Evolutionary conservation across 2,888 invertebrate species (phyloP), one percentile per base, ranked within the genome.

Genomic region (Drosophila kanekoi): DNA sequence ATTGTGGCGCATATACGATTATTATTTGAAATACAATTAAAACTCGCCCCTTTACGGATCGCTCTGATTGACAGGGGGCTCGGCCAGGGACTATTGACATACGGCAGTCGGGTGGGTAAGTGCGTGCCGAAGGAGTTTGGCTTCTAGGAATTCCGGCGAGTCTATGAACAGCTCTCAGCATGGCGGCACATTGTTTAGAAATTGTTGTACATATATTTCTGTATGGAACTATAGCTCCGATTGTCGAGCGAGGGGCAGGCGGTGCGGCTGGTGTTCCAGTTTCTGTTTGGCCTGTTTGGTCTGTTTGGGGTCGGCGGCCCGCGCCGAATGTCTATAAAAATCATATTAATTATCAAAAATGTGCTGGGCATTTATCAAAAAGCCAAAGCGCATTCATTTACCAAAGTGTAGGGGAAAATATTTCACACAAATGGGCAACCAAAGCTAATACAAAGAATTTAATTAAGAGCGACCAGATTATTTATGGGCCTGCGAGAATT

Each of bases 1-100:
- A 54, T 16, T 20, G 14, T 18, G 35, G 35, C 28, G 35, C 28
- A 35, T 40, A 11, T 48, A 58, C 71, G 57, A 63, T 73, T 71
- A 58, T 73, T 71, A 66, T 75, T 79, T 72, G 58, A 66, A 75
- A 88, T 88, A 83, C 81, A 86, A 84, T 84, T 88, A 83, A 84
- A 80, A 63, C 63, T 58, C 62, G 66, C 63, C 70, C 72, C 58
- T 41, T 63, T 54, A 38, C 33, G 43, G 40, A 45, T 65, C 47
- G 38, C 70, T 49, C 32, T 86, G 89, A 88, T 86, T 84, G 84
- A 88, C 87, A 80, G 63, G 57, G 47, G 48, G 35, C 48, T 59
- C 54, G 33, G 71, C 48, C 71, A 47, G 37, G 8, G 33, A 37
- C 14, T 45, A 57, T 64, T 75, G 70, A 75, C 76, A 48, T 32